These are phyloP conservation scores for Leptothorax acervorum DNA, from an alignment of 2,888 invertebrate species.

Conservation along the genomic window DNA sequence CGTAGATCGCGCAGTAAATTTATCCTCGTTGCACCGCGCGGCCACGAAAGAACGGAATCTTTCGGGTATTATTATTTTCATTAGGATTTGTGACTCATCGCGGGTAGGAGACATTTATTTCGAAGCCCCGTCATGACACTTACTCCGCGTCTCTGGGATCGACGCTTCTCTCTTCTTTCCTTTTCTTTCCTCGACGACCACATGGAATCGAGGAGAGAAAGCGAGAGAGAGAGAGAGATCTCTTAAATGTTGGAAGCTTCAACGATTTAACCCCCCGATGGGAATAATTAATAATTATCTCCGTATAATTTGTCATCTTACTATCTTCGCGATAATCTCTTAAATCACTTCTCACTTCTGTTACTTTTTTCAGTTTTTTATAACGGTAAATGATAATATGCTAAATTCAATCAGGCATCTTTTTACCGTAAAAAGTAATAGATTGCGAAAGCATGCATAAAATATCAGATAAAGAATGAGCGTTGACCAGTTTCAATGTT, in stretches of 20 bases:
- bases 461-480: not conserved
- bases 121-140: slow-evolving; percentile 63
- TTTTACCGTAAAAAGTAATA: not conserved
- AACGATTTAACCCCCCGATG: not conserved
- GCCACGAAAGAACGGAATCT: slow-evolving; percentile 72
- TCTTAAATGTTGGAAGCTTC: slow-evolving; percentile 32
- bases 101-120: slow-evolving; percentile 72
- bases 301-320: slow-evolving; percentile 6
- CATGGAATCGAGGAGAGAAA: slow-evolving; percentile 11
- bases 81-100: slow-evolving; percentile 84
- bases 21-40: slow-evolving; percentile 78
- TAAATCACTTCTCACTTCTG: not conserved
- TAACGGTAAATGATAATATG: not conserved
- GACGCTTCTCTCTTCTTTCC: slow-evolving; percentile 6
- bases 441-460: not conserved
- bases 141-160: slow-evolving; percentile 50
- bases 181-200: not conserved
- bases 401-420: not conserved
- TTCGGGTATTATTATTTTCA: slow-evolving; percentile 81
- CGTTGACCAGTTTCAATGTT: not conserved
- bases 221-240: not conserved
- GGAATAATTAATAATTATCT: slow-evolving; percentile 47
- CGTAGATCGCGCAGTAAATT: slow-evolving; percentile 83
- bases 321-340: not conserved
- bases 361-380: not conserved